Evolutionary conservation across 2,888 invertebrate genomes (phyloP).

Genomic region (Lasioglossum vierecki): DNA sequence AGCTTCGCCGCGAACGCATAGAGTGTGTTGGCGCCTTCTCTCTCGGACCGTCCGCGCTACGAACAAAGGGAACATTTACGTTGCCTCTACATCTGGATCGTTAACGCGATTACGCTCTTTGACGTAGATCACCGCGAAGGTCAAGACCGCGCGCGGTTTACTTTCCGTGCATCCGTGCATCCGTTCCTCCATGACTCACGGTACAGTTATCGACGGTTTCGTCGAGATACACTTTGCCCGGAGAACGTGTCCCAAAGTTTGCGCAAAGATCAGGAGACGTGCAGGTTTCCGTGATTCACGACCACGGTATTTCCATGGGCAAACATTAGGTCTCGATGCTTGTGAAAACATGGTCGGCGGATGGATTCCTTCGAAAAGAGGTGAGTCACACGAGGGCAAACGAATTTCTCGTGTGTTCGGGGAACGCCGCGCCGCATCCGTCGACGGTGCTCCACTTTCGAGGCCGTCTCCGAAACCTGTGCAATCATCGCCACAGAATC

Average conservation of each 20-base stretch:
- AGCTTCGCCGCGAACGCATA: background rate
- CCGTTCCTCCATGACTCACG: conserved; percentile 15
- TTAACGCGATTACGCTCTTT: conserved; percentile 5
- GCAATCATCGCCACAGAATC: background rate
- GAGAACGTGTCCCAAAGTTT: background rate
- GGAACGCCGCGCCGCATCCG: conserved; percentile 4
- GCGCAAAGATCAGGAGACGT: background rate
- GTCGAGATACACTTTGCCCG: background rate
- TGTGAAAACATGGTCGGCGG: conserved; percentile 11
- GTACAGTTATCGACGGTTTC: background rate
- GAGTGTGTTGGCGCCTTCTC: background rate
- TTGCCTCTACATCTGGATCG: conserved; percentile 13
- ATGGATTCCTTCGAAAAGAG: conserved; percentile 27
- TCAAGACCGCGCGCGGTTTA: conserved; percentile 6
- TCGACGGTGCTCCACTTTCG: background rate
- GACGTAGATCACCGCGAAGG: conserved; percentile 26
- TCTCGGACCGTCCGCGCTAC: background rate
- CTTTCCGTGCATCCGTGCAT: conserved; percentile 9
- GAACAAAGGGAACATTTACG: conserved; percentile 34
- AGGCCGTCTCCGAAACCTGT: background rate
- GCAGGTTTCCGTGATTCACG: conserved; percentile 38
- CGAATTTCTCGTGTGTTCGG: conserved; percentile 16
- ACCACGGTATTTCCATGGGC: conserved; percentile 28
- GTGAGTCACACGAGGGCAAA: conserved; percentile 46
- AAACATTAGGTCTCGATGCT: conserved; percentile 31